Evolutionary conservation across 1,140 invertebrate species (phyloP).

Genomic region (Mercenaria mercenaria): DNA sequence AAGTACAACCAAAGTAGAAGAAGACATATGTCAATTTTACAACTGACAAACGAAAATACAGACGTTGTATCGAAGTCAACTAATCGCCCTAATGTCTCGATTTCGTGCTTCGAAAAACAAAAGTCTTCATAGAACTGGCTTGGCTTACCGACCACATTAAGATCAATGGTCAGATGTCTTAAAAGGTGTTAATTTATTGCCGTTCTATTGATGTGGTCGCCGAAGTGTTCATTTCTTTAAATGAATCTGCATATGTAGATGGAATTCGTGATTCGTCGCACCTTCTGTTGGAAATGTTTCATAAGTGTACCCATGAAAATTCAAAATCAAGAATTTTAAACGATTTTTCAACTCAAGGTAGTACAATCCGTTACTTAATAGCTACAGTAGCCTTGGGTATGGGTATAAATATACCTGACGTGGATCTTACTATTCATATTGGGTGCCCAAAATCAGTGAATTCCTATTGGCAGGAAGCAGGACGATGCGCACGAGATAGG

Average conservation of each 20-base stretch:
- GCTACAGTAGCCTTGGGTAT: slow-evolving; percentile 28
- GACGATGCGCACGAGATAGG: slow-evolving; percentile 22
- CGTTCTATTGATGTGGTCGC: not conserved
- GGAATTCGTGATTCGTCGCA: not conserved
- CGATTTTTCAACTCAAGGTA: not conserved
- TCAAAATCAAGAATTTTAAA: slow-evolving; percentile 27
- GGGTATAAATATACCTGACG: slow-evolving; percentile 26
- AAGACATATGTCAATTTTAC: slow-evolving; percentile 38
- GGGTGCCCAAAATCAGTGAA: not conserved
- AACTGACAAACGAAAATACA: slow-evolving; percentile 5
- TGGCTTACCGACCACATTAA: slow-evolving; percentile 15
- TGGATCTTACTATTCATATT: no score
- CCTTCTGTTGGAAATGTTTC: slow-evolving; percentile 45
- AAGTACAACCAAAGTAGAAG: slow-evolving; percentile 10
- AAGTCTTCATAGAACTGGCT: not conserved
- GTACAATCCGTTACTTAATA: not conserved
- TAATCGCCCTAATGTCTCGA: no score
- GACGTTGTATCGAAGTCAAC: slow-evolving; percentile 9
- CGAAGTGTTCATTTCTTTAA: not conserved
- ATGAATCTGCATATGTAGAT: not conserved
- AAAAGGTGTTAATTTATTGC: slow-evolving; percentile 28
- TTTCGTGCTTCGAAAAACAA: no score
- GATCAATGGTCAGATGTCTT: not conserved
- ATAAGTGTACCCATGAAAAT: slow-evolving; percentile 1
- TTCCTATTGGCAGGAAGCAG: slow-evolving; percentile 46